A percentile compares a stretch with the other conserved stretches of the same genome.
Conservation (phyloP, 2,888 invertebrate species). For the Eilema sororculum region DNA sequence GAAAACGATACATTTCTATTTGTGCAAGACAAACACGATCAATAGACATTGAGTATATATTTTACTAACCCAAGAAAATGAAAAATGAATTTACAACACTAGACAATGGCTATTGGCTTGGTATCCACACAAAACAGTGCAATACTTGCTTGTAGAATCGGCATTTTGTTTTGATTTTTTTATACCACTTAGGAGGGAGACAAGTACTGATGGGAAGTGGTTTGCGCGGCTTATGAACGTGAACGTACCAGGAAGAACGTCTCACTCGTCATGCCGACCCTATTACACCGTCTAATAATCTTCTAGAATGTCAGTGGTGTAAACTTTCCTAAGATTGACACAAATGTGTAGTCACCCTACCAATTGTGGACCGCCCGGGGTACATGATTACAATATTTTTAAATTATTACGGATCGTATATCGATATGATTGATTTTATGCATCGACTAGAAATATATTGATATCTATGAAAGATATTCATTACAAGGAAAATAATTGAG, state of each 20-base stretch:
- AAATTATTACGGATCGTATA: constrained; percentile 19
- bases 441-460: not conserved
- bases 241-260: no score
- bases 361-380: constrained; percentile 19
- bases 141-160: not conserved
- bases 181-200: no score
- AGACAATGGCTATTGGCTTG: not conserved
- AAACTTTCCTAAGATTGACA: not conserved
- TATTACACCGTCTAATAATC: no score
- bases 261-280: no score
- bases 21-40: no score
- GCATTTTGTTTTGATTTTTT: not conserved
- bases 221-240: no score
- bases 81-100: not conserved
- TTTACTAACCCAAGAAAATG: not conserved
- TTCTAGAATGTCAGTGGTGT: not conserved
- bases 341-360: constrained; percentile 4
- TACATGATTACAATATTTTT: constrained; percentile 18
- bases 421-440: constrained; percentile 9
- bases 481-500: not conserved
- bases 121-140: not conserved
- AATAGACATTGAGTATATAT: no score
- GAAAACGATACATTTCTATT: no score
- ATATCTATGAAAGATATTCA: not conserved
- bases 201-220: no score